Base-by-base conservation (phyloP, 2,888 invertebrate species). In the Plagiodera versicolora region DNA sequence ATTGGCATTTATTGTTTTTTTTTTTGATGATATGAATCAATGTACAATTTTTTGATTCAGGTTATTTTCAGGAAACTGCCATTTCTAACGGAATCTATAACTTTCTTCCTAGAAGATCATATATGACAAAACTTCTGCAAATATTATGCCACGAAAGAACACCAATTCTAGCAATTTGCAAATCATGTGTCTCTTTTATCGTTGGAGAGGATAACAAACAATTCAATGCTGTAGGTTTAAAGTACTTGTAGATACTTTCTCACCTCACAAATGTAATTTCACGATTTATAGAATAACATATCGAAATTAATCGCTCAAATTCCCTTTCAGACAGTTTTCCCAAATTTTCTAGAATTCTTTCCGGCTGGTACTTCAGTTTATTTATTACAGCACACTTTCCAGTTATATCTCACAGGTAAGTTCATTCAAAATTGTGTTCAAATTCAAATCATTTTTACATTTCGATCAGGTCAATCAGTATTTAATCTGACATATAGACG, bases 191-290 rank as follows among this genome's bases (percentile, higher is more conserved):
- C 14, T 10, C 39, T 3, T 14, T 39, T 2, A 8, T 39, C 1
- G 81, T 82, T 17, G 90, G 90, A 2, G 83, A 82, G 49, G 84
- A 84, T 75, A 77, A 79, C 8, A 77, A 78, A 2, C 85, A 87
- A 71, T 74, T 87, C 18, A 88, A 89, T 73, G 78, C 80, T 64
- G 87, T 87, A 70, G 73, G 74, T 60, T 16, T 16, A 10, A n/a
- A n/a, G 3, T 6, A 24, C 6, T 24, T 24, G 24, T 6, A 24
- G 24, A 6, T 6, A 24, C 24, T 6, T 6, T 24, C 6, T 6
- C 24, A 5, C 24, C 6, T 24, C 24, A n/a, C n/a, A n/a, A n/a
- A n/a, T n/a, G n/a, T n/a, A n/a, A n/a, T n/a, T n/a, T n/a, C n/a
- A n/a, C n/a, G n/a, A n/a, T n/a, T n/a, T n/a, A n/a, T n/a, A n/a